Percentiles rank a stretch among this genome's conserved stretches.
Conservation (phyloP, 2,113 vertebrate species). For the Callaeas wilsoni region DNA sequence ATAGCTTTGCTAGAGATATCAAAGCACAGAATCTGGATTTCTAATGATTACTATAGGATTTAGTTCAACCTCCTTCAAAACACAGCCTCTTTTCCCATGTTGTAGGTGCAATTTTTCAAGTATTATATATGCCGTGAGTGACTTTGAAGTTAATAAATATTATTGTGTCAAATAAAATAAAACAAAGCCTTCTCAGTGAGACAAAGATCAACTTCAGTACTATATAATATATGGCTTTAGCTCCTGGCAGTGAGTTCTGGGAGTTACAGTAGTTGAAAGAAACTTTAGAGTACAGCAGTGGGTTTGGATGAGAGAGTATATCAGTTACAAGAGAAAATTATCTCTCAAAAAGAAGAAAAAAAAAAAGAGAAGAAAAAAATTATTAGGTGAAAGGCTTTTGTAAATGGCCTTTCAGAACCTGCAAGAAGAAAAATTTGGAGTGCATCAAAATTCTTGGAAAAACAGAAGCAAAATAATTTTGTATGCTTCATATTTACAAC, state of each 20-base stretch:
- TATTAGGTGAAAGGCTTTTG: background rate
- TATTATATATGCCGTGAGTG: background rate
- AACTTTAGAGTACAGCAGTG: background rate
- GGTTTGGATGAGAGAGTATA: background rate
- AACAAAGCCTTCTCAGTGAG: background rate
- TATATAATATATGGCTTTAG: conserved; percentile 20
- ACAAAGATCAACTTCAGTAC: background rate
- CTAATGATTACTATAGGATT: background rate
- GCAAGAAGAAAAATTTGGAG: background rate
- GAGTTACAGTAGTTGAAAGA: background rate
- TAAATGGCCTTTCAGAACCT: background rate
- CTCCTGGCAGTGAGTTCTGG: background rate
- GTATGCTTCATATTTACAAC: background rate
- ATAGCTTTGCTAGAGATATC: background rate
- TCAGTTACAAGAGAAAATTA: background rate
- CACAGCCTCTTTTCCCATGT: background rate
- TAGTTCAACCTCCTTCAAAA: background rate
- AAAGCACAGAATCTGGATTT: background rate
- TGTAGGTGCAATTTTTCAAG: background rate
- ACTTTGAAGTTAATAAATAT: conserved; percentile 31
- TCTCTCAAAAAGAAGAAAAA: background rate
- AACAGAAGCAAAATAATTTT: background rate
- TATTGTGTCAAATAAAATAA: conserved; percentile 1
- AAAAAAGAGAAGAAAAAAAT: too few species aligned
- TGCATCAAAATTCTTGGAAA: background rate